These are phyloP conservation scores for Caradrina kadenii DNA, from an alignment of 2,888 invertebrate genomes.

Conservation along the genomic window DNA sequence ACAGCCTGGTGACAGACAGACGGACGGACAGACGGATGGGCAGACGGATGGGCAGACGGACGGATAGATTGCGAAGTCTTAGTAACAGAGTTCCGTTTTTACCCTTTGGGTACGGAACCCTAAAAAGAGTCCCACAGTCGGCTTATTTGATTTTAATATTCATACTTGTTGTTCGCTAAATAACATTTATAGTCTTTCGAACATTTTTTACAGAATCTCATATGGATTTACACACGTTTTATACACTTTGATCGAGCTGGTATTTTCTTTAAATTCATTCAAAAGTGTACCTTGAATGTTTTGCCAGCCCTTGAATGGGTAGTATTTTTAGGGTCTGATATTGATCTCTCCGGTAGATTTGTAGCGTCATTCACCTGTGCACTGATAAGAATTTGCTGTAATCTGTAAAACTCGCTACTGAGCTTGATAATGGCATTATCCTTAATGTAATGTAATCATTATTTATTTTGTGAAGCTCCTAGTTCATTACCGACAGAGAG, in stretches of 20 bases:
- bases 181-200: no score
- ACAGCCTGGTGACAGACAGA: no score
- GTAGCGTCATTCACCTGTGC: slow-evolving; percentile 29
- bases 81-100: no score
- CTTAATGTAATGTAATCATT: slow-evolving; percentile 30
- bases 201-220: background rate
- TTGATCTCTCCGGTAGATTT: slow-evolving; percentile 23
- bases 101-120: no score
- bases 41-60: no score
- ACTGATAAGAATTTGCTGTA: slow-evolving; percentile 29
- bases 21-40: no score
- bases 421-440: slow-evolving; percentile 30
- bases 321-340: background rate
- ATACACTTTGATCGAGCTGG: background rate
- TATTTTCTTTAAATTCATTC: background rate
- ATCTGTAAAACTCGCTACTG: slow-evolving; percentile 8
- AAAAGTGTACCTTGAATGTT: background rate
- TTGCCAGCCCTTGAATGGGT: background rate
- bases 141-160: background rate
- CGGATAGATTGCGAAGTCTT: no score
- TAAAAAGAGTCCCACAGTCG: background rate
- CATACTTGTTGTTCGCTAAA: no score
- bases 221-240: no score
- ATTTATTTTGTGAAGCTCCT: slow-evolving; percentile 38
- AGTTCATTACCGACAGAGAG: slow-evolving; percentile 22